Percentiles rank a stretch among this genome's conserved stretches.
These are phyloP conservation scores for Psittacula derbiana DNA, from an alignment of 2,797 vertebrate genomes.

Conservation along the genomic window DNA sequence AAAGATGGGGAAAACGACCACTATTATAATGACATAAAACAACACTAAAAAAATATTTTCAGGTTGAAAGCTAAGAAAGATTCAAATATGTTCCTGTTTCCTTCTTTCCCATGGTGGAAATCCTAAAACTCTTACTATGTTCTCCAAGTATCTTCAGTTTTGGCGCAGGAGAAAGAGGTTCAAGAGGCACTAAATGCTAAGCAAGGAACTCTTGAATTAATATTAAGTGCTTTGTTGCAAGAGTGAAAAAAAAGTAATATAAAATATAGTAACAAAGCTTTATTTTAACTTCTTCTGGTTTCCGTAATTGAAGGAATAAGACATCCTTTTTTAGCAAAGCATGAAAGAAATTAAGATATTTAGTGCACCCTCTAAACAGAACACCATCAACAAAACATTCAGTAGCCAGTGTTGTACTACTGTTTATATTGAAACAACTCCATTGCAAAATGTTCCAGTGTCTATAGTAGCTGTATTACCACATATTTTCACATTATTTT, in stretches of 20 bases:
- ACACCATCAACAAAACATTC: neutral
- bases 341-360: neutral
- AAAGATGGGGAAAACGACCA: neutral
- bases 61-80: neutral
- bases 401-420: neutral
- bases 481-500: neutral
- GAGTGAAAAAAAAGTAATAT: neutral
- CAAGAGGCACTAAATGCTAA: neutral
- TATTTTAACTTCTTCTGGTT: neutral
- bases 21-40: neutral
- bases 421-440: neutral
- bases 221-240: neutral
- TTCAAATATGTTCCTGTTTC: neutral
- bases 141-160: neutral
- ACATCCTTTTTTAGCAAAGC: neutral
- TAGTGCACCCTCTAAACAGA: neutral
- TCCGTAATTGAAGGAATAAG: neutral
- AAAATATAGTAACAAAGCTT: neutral
- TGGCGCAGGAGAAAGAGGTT: neutral
- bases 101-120: neutral
- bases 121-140: too few species aligned
- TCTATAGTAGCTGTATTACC: neutral
- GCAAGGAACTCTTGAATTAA: neutral
- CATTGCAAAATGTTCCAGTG: neutral
- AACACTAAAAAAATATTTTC: neutral